Evolutionary conservation across 1,140 invertebrate species (phyloP).

Genomic region (Musca domestica): DNA sequence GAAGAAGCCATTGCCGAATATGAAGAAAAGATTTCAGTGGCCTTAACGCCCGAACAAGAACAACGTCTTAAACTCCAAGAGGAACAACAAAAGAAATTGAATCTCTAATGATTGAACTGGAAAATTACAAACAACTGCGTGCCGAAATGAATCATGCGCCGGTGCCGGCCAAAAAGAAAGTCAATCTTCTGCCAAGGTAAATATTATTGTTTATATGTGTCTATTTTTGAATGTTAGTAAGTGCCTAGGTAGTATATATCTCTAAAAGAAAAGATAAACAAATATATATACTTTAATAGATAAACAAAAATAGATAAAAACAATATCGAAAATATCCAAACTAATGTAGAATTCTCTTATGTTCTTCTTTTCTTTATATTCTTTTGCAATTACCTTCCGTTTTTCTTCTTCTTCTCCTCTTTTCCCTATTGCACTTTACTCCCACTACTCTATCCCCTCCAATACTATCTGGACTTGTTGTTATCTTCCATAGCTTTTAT

Average conservation of each 20-base stretch:
- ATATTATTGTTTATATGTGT: background rate
- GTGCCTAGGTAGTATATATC: background rate
- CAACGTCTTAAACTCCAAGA: conserved; percentile 48
- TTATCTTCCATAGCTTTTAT: conserved; percentile 2
- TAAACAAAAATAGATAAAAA: no score
- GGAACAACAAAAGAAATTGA: conserved; percentile 53
- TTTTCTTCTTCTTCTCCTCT: no score
- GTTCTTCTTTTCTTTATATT: no score
- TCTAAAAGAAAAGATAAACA: background rate
- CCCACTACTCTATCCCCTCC: no score
- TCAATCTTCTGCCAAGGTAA: conserved; percentile 9
- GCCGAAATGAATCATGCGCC: conserved; percentile 37
- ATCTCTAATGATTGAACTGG: conserved; percentile 49
- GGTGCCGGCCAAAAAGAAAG: conserved; percentile 22
- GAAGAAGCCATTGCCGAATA: conserved; percentile 46
- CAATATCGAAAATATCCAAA: no score
- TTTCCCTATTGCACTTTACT: no score
- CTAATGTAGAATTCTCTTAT: no score
- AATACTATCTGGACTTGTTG: no score
- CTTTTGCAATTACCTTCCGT: no score
- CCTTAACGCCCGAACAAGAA: conserved; percentile 12
- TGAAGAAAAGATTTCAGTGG: conserved; percentile 56
- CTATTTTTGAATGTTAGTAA: background rate
- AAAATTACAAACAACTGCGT: conserved; percentile 44
- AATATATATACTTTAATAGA: no score